phyloP scores from a whole-genome alignment of 64 coral and sea anemone genomes.

The Porites lutea region DNA sequence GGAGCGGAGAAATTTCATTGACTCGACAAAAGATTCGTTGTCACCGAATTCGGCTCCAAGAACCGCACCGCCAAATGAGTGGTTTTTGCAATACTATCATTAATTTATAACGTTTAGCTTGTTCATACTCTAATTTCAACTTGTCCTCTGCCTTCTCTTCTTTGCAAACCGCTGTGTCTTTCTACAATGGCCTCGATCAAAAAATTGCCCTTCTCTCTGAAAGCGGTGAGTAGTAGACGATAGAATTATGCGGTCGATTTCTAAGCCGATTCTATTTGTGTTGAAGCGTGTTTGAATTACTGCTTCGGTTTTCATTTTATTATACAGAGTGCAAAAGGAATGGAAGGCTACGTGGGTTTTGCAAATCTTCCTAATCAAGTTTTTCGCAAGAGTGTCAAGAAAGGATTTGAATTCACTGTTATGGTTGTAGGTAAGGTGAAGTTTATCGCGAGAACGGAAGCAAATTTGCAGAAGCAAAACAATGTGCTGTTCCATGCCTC shows the following conservation, averaged over 20 bases:
- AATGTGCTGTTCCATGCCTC: background rate
- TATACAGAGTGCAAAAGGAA: slow-evolving; percentile 91
- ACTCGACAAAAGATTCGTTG: background rate
- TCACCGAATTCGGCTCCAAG: background rate
- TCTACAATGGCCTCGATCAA: slow-evolving; percentile 36
- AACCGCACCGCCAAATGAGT: background rate
- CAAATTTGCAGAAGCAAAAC: background rate
- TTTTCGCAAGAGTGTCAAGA: slow-evolving; percentile 99
- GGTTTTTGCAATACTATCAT: slow-evolving; percentile 32
- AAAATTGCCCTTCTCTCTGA: slow-evolving; percentile 2
- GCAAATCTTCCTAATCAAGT: slow-evolving; percentile 99
- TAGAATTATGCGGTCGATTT: background rate
- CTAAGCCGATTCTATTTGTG: background rate
- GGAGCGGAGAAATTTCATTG: background rate
- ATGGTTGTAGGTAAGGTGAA: slow-evolving; percentile 95
- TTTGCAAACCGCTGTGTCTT: background rate
- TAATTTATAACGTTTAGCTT: slow-evolving; percentile 56
- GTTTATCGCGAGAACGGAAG: slow-evolving; percentile 40
- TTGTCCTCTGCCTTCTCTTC: slow-evolving; percentile 16
- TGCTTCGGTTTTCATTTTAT: slow-evolving; percentile 1
- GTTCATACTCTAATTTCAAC: background rate
- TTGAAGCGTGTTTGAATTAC: background rate
- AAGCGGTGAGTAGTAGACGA: slow-evolving; percentile 26
- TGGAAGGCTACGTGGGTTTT: slow-evolving; percentile 98
- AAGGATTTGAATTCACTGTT: slow-evolving; percentile 99